Base-by-base conservation (phyloP, 2,888 invertebrate genomes). In the Agrotis puta region DNA sequence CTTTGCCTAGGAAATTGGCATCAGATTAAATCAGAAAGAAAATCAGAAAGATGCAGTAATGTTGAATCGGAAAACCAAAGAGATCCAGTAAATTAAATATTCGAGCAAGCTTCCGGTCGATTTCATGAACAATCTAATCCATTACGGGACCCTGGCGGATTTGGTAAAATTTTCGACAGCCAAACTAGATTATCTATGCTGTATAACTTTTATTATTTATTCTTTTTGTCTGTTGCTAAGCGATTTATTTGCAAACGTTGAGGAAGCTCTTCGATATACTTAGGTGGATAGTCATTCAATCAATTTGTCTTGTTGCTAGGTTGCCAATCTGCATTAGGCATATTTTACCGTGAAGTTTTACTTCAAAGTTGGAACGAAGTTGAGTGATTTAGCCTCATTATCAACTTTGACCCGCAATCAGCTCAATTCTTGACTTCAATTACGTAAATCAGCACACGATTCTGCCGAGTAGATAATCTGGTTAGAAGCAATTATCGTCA, bases 151-250 rank as follows among this genome's bases (percentile, higher is more conserved):
- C 73, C 59, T 73, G 69, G 71, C 71, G 51, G 72, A 80, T 83
- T 82, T 66, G 70, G 74, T 70, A 64, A 83, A 80, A 78, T 81
- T 83, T 87, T 81, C 81, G 65, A 80, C 79, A 80, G 71, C 64
- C 69, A 84, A 87, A 88, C 87, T 81, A 82, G 86, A 85, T 83
- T 87, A 83, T 80, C 79, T 80, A 82, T 85, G 78, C 82, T 73
- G 78, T 77, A 74, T 67, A 74, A 79, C 77, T 74, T 81, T 78
- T 80, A 79, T 70, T 74, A 76, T 85, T 82, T 79, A 76, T 85
- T 79, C 54, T 70, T 77, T 80, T 80, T 65, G 78, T 81, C 70
- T 64, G 81, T 84, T 85, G 68, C 84, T 64, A 81, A 76, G 74
- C 77, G 74, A 84, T 77, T 85, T 85, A 85, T 84, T 84, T 81